Evolutionary conservation across 2,113 vertebrate species (phyloP).

Genomic region (Nestor notabilis): DNA sequence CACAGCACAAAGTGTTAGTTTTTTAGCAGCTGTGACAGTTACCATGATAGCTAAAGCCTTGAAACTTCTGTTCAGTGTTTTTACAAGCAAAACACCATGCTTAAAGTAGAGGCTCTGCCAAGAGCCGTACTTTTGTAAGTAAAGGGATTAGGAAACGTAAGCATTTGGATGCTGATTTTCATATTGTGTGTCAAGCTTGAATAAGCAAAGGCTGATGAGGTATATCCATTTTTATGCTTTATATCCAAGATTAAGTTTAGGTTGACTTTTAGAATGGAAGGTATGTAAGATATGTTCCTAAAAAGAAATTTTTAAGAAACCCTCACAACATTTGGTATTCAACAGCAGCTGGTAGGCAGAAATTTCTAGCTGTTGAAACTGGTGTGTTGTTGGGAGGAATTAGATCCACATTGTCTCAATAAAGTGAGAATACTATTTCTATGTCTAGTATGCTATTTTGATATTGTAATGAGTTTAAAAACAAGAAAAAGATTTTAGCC

Average conservation of each 20-base stretch:
- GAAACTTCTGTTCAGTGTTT: conserved; percentile 27
- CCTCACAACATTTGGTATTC: background rate
- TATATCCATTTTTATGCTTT: background rate
- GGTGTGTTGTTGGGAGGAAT: background rate
- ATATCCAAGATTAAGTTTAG: background rate
- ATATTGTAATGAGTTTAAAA: background rate
- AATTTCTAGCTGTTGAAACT: background rate
- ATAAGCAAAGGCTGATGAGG: background rate
- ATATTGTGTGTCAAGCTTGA: conserved; percentile 1
- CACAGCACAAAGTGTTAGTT: background rate
- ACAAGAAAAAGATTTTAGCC: background rate
- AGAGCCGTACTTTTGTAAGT: background rate
- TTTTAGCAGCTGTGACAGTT: conserved; percentile 1
- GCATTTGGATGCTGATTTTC: conserved; percentile 11
- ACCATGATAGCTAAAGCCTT: background rate
- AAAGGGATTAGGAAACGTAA: conserved; percentile 5
- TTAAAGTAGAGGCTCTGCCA: conserved; percentile 5
- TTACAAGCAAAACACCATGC: background rate
- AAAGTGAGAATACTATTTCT: background rate
- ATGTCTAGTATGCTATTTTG: background rate
- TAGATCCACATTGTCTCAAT: background rate
- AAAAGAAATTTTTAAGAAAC: background rate
- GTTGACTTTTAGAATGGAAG: background rate
- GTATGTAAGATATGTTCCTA: background rate
- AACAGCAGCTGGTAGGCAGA: background rate